Conservation (phyloP, 2,888 invertebrate species). For the Drosophila neotestacea region DNA sequence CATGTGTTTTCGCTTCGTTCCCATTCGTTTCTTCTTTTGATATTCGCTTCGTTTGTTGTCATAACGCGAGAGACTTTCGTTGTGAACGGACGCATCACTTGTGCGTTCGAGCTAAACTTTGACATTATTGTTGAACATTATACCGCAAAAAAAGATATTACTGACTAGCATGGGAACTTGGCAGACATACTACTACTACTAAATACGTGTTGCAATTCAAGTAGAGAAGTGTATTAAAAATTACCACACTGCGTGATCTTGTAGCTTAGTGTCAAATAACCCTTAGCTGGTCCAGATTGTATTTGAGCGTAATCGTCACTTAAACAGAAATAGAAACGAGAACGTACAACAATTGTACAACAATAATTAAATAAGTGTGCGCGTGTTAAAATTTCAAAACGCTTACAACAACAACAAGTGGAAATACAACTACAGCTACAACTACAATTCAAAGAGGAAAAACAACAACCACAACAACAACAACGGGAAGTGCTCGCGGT, state of each 20-base stretch:
- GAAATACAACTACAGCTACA: slow-evolving; percentile 43
- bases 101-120: slow-evolving; percentile 15
- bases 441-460: slow-evolving; percentile 28
- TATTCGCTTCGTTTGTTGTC: slow-evolving; percentile 52
- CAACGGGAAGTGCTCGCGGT: slow-evolving; percentile 65
- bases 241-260: slow-evolving; percentile 14
- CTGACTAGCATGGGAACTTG: slow-evolving; percentile 40
- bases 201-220: slow-evolving; percentile 33
- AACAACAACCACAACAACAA: slow-evolving; percentile 25
- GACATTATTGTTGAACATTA: slow-evolving; percentile 39
- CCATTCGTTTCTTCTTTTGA: slow-evolving; percentile 42
- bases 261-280: slow-evolving; percentile 35
- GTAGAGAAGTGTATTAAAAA: slow-evolving; percentile 7
- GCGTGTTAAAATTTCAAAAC: slow-evolving; percentile 53
- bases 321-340: slow-evolving; percentile 37
- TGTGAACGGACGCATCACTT: slow-evolving; percentile 37
- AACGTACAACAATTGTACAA: slow-evolving; percentile 27
- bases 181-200: slow-evolving; percentile 24
- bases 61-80: slow-evolving; percentile 58
- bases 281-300: slow-evolving; percentile 27
- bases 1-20: slow-evolving; percentile 14
- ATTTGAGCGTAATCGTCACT: slow-evolving; percentile 38
- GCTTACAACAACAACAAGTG: slow-evolving; percentile 63
- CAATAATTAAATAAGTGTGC: slow-evolving; percentile 59
- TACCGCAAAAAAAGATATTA: slow-evolving; percentile 27